A percentile compares a stretch with the other conserved stretches of the same genome.
These are phyloP conservation scores for Boleophthalmus pectinirostris DNA, from an alignment of 2,113 vertebrate genomes.

Conservation along the genomic window DNA sequence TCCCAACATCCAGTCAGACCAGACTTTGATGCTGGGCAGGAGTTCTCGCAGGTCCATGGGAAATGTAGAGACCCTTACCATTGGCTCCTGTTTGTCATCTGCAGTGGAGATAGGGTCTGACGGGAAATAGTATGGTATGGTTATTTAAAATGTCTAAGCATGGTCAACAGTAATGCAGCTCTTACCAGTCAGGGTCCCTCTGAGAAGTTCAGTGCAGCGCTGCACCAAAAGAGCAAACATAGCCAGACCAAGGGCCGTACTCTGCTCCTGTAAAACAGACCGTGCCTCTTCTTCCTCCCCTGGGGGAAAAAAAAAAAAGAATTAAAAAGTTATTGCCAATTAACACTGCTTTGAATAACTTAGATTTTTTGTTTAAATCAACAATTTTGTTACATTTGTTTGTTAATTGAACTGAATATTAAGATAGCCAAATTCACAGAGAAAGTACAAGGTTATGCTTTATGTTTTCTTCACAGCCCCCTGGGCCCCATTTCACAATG, in stretches of 20 bases:
- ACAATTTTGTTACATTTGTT: no score
- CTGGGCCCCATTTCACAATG: no score
- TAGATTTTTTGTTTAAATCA: no score
- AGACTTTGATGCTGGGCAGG: constrained; percentile 94
- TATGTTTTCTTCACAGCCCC: no score
- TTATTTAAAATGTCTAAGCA: background rate
- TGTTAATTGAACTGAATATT: no score
- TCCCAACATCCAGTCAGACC: constrained; percentile 99
- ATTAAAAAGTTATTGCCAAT: no score
- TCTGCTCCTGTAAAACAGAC: constrained; percentile 90
- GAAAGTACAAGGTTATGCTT: no score
- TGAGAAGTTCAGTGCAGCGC: constrained; percentile 87
- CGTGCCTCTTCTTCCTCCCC: constrained; percentile 80
- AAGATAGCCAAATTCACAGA: no score
- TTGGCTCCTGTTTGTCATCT: constrained; percentile 76
- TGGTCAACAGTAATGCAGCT: background rate
- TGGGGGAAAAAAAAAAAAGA: constrained; percentile 35
- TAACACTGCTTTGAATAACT: background rate
- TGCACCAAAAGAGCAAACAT: constrained; percentile 92
- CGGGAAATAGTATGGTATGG: constrained; percentile 5
- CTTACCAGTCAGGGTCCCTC: constrained; percentile 81
- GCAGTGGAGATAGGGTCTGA: constrained; percentile 73
- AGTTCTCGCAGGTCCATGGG: constrained; percentile 88
- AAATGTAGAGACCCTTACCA: constrained; percentile 90
- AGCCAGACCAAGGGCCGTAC: constrained; percentile 86